These are phyloP conservation scores for Muscina levida DNA, from an alignment of 2,888 invertebrate genomes.

Conservation along the genomic window DNA sequence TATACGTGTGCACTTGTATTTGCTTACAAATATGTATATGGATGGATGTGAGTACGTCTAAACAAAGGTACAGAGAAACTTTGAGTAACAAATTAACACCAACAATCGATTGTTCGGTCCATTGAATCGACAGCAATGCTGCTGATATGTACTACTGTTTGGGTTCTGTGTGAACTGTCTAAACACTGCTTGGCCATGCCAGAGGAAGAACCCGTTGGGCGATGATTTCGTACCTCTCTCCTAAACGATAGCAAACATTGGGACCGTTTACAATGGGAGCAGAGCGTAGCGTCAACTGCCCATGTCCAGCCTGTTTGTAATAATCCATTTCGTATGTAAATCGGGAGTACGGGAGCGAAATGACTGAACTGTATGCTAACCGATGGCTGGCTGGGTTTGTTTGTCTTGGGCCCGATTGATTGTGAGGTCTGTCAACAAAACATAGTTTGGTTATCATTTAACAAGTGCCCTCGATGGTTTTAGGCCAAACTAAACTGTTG, in stretches of 20 bases:
- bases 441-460: not conserved
- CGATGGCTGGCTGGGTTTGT: not conserved
- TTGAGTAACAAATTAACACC: conserved; percentile 65
- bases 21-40: conserved; percentile 11
- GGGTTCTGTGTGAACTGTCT: conserved; percentile 49
- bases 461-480: not conserved
- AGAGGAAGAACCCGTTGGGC: conserved; percentile 39
- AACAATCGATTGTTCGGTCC: conserved; percentile 58
- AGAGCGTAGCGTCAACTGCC: conserved; percentile 53
- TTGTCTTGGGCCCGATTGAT: not conserved
- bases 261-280: conserved; percentile 61
- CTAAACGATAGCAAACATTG: conserved; percentile 75
- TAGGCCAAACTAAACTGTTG: no score
- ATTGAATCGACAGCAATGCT: conserved; percentile 63
- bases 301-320: conserved; percentile 40
- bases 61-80: conserved; percentile 54
- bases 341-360: conserved; percentile 67
- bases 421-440: not conserved
- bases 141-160: conserved; percentile 63
- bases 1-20: not conserved
- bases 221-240: conserved; percentile 65
- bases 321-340: conserved; percentile 72
- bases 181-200: conserved; percentile 42
- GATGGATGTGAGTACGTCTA: conserved; percentile 40
- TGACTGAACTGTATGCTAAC: not conserved